phyloP scores from a whole-genome alignment of 2,797 vertebrate genomes.

The Adelosebastes latens region DNA sequence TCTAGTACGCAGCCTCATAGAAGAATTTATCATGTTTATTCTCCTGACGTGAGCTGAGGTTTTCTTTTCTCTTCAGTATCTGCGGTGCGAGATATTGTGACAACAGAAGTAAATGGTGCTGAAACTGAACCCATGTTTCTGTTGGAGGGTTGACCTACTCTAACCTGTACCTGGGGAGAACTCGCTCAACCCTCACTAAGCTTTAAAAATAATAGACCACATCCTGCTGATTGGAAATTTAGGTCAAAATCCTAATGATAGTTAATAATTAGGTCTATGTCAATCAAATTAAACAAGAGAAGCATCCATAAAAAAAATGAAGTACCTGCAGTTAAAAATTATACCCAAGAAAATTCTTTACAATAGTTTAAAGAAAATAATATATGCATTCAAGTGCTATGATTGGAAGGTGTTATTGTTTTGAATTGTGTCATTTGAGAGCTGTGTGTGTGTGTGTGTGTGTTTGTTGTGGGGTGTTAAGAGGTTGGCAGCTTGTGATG shows the following conservation, averaged over 20 bases:
- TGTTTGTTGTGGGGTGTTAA: slow-evolving; percentile 29
- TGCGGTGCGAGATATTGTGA: slow-evolving; percentile 48
- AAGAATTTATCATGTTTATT: slow-evolving; percentile 3
- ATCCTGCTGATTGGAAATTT: background rate
- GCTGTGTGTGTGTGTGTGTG: background rate
- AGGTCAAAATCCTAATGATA: slow-evolving; percentile 14
- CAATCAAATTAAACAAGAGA: background rate
- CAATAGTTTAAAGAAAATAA: background rate
- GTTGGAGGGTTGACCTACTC: slow-evolving; percentile 24
- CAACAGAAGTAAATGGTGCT: slow-evolving; percentile 56
- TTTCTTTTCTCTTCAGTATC: slow-evolving; percentile 20
- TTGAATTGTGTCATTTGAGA: slow-evolving; percentile 42
- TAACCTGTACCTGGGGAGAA: slow-evolving; percentile 18
- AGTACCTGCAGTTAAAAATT: background rate
- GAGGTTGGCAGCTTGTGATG: slow-evolving; percentile 36
- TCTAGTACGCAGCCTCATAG: background rate
- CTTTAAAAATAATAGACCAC: slow-evolving; percentile 21
- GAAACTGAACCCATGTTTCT: slow-evolving; percentile 44
- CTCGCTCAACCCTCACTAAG: slow-evolving; percentile 20
- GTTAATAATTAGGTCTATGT: background rate
- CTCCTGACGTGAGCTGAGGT: background rate
- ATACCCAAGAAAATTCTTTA: background rate
- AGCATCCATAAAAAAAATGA: background rate
- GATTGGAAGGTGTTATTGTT: slow-evolving; percentile 12
- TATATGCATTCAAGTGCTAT: background rate